A percentile compares a stretch with the other conserved stretches of the same genome.
Conservation (phyloP, 1,140 invertebrate genomes). For the Ceratitis capitata region DNA sequence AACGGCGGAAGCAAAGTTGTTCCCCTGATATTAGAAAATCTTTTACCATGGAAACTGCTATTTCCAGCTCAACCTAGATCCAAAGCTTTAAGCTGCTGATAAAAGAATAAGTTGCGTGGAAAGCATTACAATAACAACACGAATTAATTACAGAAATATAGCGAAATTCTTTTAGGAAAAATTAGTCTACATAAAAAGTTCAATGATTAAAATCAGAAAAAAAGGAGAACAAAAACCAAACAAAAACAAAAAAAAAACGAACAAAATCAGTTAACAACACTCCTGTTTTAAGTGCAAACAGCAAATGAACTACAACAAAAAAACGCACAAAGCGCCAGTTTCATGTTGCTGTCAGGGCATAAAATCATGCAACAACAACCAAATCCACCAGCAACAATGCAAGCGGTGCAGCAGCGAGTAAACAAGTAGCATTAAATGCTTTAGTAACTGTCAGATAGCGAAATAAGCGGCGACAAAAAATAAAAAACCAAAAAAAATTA, state of each 20-base stretch:
- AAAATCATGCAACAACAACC: background rate
- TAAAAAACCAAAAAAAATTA: too few species aligned
- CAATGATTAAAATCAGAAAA: background rate
- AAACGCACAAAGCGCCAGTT: background rate
- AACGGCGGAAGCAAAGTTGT: too few species aligned
- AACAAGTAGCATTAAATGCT: slow-evolving; percentile 13
- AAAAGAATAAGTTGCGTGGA: too few species aligned
- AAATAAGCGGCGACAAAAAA: background rate
- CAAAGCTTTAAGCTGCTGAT: too few species aligned
- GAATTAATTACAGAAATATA: background rate
- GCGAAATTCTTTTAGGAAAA: background rate
- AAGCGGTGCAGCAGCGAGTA: background rate
- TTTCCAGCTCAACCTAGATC: too few species aligned
- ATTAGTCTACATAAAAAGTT: background rate
- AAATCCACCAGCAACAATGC: background rate
- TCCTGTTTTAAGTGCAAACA: background rate
- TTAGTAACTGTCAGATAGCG: slow-evolving; percentile 19
- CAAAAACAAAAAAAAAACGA: background rate
- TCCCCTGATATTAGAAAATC: too few species aligned
- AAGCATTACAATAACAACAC: background rate
- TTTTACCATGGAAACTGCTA: too few species aligned
- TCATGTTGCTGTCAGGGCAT: slow-evolving; percentile 14
- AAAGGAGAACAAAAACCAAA: background rate
- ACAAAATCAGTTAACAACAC: background rate
- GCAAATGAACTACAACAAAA: background rate